phyloP scores from a whole-genome alignment of 2,113 vertebrate genomes.

The Sinocyclocheilus maitianheensis region DNA sequence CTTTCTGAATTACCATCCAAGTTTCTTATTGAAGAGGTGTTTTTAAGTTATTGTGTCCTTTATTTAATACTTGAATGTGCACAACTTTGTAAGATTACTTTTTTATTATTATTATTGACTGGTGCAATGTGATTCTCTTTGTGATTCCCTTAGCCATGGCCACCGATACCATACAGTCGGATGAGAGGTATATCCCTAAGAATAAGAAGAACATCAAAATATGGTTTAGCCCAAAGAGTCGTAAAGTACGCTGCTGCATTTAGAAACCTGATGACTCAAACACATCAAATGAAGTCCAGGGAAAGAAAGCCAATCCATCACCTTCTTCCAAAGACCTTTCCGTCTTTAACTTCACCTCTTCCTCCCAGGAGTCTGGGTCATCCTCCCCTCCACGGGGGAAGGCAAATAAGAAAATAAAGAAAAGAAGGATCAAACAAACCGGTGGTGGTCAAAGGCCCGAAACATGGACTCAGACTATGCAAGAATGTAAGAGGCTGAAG shows the following conservation, averaged over 20 bases:
- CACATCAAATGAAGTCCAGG: constrained; percentile 7
- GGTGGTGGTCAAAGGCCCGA: neutral
- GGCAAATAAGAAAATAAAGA: constrained; percentile 52
- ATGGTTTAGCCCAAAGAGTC: constrained; percentile 91
- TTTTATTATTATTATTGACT: too few species aligned
- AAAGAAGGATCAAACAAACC: constrained; percentile 37
- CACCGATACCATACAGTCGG: neutral
- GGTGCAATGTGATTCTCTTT: neutral
- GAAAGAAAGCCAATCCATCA: constrained; percentile 10
- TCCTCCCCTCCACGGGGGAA: constrained; percentile 53
- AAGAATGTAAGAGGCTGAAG: constrained; percentile 70
- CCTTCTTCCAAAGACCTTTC: constrained; percentile 62
- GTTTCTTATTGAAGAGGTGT: too few species aligned
- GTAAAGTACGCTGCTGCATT: constrained; percentile 80
- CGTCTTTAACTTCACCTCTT: constrained; percentile 79
- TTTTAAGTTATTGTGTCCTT: too few species aligned
- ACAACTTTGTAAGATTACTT: too few species aligned
- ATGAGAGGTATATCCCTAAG: constrained; percentile 49
- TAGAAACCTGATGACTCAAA: constrained; percentile 57
- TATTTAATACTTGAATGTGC: too few species aligned
- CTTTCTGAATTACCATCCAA: too few species aligned
- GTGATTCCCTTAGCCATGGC: constrained; percentile 52
- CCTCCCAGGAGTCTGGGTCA: constrained; percentile 75
- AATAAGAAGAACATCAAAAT: constrained; percentile 83
- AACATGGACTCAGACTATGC: constrained; percentile 53